phyloP scores from a whole-genome alignment of 2,888 invertebrate species.

The Tetramorium bicarinatum region DNA sequence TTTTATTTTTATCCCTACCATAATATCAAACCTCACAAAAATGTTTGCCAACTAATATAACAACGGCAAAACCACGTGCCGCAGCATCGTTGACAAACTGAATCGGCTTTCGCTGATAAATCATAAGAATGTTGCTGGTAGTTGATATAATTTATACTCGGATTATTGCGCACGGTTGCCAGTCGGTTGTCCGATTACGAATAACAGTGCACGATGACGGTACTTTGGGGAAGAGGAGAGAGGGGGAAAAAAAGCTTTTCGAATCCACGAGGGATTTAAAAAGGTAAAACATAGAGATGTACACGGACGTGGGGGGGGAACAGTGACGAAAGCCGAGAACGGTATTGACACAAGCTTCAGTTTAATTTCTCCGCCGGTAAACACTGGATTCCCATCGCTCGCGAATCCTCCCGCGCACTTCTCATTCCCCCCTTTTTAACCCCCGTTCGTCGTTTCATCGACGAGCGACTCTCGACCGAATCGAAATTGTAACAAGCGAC shows the following conservation, averaged over 20 bases:
- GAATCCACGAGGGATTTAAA: slow-evolving; percentile 68
- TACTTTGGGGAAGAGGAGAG: slow-evolving; percentile 4
- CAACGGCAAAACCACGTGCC: slow-evolving; percentile 25
- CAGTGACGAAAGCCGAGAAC: slow-evolving; percentile 81
- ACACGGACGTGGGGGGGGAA: slow-evolving; percentile 63
- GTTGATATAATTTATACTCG: slow-evolving; percentile 45
- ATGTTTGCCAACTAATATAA: slow-evolving; percentile 35
- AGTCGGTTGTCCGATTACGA: slow-evolving; percentile 51
- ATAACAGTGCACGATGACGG: slow-evolving; percentile 36
- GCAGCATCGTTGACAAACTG: slow-evolving; percentile 36
- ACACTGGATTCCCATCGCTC: slow-evolving; percentile 81
- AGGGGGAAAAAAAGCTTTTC: slow-evolving; percentile 56
- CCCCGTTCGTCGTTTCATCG: slow-evolving; percentile 25
- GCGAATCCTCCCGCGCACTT: slow-evolving; percentile 57
- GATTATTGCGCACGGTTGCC: slow-evolving; percentile 30
- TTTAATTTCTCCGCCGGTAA: slow-evolving; percentile 84
- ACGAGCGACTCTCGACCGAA: slow-evolving; percentile 52
- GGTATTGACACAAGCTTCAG: slow-evolving; percentile 85
- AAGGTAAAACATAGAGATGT: slow-evolving; percentile 76
- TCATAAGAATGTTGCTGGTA: slow-evolving; percentile 46
- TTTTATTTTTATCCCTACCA: slow-evolving; percentile 5
- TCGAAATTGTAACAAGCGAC: slow-evolving; percentile 58
- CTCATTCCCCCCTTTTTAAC: slow-evolving; percentile 28
- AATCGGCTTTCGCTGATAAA: slow-evolving; percentile 55
- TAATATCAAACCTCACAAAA: not conserved